These are phyloP conservation scores for Muntiacus reevesi DNA, from an alignment of 2,113 vertebrate species.

Conservation along the genomic window DNA sequence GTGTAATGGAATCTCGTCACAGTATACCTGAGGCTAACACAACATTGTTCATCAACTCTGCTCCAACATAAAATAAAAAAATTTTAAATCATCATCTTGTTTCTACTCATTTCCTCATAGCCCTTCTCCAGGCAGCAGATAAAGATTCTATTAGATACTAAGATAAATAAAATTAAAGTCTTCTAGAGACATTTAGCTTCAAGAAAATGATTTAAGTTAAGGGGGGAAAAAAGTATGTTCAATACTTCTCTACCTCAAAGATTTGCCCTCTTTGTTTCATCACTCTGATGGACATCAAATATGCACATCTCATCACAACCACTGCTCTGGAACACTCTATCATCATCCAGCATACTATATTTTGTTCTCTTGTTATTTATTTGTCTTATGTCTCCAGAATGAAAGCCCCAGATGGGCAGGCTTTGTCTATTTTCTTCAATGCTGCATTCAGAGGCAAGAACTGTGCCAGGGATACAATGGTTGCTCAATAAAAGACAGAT, in stretches of 20 bases:
- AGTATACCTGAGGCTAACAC: background rate
- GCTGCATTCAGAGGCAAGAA: background rate
- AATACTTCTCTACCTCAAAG: background rate
- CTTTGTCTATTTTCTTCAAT: background rate
- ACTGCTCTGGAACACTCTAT: background rate
- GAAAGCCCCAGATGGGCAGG: background rate
- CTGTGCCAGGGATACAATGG: background rate
- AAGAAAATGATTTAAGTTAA: background rate
- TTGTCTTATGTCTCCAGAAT: background rate
- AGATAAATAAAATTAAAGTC: background rate
- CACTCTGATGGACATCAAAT: background rate
- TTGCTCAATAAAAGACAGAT: background rate
- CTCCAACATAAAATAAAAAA: background rate
- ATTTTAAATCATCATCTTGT: background rate
- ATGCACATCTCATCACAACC: background rate
- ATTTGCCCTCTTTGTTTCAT: background rate
- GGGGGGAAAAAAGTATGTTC: background rate
- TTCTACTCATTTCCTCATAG: background rate
- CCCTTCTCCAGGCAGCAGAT: background rate
- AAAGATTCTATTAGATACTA: background rate
- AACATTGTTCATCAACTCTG: background rate
- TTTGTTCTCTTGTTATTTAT: background rate
- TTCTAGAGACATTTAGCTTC: background rate
- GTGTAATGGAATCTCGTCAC: background rate
- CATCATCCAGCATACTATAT: background rate